phyloP scores from a whole-genome alignment of 2,888 invertebrate species.

The Portevinia maculata region DNA sequence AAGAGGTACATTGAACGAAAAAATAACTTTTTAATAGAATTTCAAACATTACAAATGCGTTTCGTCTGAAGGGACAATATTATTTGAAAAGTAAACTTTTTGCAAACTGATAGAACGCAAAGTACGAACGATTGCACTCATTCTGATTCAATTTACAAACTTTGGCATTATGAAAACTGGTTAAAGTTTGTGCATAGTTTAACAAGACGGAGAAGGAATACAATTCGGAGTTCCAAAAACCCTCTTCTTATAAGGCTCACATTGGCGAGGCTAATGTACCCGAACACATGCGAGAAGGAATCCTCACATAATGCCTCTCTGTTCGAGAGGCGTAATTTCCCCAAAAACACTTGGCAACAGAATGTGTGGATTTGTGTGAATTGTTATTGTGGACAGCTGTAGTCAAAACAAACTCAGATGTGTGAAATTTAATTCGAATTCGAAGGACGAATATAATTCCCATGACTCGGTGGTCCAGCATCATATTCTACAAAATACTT shows the following conservation, averaged over 20 bases:
- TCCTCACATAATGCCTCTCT: no score
- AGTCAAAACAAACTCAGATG: not conserved
- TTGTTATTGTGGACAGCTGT: not conserved
- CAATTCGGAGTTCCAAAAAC: not conserved
- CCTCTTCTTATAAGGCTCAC: no score
- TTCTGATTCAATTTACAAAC: constrained; percentile 46
- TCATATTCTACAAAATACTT: not conserved
- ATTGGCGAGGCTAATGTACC: no score
- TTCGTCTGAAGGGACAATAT: not conserved
- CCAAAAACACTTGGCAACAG: no score
- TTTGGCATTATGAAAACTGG: constrained; percentile 35
- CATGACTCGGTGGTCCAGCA: constrained; percentile 1
- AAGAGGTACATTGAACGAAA: no score
- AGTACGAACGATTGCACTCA: constrained; percentile 23
- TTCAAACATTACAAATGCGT: not conserved
- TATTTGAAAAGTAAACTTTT: not conserved
- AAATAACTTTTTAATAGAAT: not conserved
- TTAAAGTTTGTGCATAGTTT: constrained; percentile 9
- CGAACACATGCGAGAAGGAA: no score
- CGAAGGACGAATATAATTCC: not conserved
- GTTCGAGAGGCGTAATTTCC: no score
- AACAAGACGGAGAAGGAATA: not conserved
- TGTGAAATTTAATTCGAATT: not conserved
- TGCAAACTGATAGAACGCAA: not conserved
- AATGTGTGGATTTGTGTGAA: no score